Evolutionary conservation across 2,113 vertebrate genomes (phyloP).

Genomic region (Festucalex cinctus): DNA sequence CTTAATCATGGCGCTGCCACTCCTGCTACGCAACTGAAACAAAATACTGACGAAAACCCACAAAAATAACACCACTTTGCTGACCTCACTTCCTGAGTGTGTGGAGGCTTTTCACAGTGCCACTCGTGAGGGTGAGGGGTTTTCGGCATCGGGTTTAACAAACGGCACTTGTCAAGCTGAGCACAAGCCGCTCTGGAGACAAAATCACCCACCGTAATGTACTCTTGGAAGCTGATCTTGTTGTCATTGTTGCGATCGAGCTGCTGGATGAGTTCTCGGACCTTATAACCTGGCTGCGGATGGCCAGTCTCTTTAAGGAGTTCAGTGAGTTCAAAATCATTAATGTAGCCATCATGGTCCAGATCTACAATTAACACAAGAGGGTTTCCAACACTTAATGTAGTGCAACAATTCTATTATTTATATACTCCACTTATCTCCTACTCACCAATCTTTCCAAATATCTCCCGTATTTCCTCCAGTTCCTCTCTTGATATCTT

Average conservation of each 20-base stretch:
- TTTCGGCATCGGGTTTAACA: constrained; percentile 8
- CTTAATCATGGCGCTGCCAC: neutral
- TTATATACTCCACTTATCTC: neutral
- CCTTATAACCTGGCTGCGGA: constrained; percentile 85
- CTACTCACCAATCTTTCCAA: constrained; percentile 88
- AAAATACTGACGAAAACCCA: constrained; percentile 38
- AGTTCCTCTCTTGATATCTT: constrained; percentile 93
- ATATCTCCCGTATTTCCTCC: constrained; percentile 89
- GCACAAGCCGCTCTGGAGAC: neutral
- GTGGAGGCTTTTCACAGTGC: constrained; percentile 13
- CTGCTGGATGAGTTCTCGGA: constrained; percentile 91
- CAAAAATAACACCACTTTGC: constrained; percentile 32
- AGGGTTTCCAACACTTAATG: neutral
- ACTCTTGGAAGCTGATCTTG: constrained; percentile 90
- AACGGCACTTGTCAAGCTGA: neutral
- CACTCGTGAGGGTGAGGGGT: constrained; percentile 14
- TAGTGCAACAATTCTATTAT: neutral
- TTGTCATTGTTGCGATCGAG: constrained; percentile 91
- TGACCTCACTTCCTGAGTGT: constrained; percentile 54
- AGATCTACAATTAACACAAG: constrained; percentile 74
- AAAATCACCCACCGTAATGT: constrained; percentile 79
- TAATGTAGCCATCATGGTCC: constrained; percentile 83
- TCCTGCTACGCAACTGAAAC: constrained; percentile 28
- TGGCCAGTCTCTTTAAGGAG: constrained; percentile 89
- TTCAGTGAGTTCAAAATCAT: constrained; percentile 83